Conservation (phyloP, 2,797 vertebrate species). For the Dendrocincla fuliginosa region DNA sequence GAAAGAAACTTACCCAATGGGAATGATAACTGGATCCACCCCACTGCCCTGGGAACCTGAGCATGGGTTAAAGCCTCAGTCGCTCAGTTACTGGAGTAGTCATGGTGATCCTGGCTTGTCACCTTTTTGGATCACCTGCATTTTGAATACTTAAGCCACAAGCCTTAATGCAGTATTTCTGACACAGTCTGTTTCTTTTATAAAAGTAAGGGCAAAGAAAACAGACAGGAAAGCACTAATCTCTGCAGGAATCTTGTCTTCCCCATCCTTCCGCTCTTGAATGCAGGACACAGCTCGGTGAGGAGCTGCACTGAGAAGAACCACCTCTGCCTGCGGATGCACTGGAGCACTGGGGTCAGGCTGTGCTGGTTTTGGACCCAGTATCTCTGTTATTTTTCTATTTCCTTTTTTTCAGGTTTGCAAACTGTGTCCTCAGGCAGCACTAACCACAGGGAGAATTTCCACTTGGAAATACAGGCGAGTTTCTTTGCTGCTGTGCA, state of each 20-base stretch:
- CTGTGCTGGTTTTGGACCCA: neutral
- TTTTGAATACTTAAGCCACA: neutral
- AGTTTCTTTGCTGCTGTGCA: neutral
- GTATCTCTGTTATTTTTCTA: neutral
- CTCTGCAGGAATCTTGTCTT: neutral
- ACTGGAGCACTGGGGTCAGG: fast-evolving
- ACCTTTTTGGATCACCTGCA: neutral
- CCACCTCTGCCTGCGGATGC: neutral
- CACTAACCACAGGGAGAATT: constrained; percentile 51
- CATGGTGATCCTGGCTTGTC: neutral
- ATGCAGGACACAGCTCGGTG: neutral
- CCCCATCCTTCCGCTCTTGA: neutral
- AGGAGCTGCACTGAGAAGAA: neutral
- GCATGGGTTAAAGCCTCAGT: neutral
- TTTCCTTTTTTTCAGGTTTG: neutral
- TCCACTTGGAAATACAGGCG: constrained; percentile 33
- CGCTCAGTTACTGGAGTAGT: neutral
- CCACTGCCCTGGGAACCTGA: neutral
- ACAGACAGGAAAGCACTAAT: neutral
- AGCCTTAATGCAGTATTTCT: neutral
- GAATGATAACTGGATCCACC: neutral
- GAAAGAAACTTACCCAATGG: neutral
- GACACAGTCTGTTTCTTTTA: neutral
- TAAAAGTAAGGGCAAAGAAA: neutral
- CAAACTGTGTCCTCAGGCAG: constrained; percentile 31